Conservation (phyloP, 2,113 vertebrate genomes). For the Vimba vimba region DNA sequence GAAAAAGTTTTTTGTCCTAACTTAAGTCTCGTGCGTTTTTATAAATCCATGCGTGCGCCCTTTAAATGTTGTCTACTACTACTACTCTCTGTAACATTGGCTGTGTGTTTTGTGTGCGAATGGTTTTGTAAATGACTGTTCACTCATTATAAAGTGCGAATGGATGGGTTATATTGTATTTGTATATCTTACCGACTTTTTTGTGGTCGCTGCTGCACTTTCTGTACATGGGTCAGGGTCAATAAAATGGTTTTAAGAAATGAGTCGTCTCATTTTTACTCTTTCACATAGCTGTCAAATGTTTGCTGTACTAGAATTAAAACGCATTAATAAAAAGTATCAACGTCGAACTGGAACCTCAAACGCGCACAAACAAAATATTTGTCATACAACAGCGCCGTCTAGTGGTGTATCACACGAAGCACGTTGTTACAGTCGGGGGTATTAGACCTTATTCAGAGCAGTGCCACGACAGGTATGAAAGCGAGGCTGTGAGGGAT, state of each 20-base stretch:
- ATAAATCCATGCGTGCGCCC: neutral
- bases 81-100: neutral
- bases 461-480: too few species aligned
- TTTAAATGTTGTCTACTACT: neutral
- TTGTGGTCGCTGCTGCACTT: conserved; percentile 85
- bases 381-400: neutral
- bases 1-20: too few species aligned
- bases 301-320: neutral
- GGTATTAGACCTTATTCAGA: too few species aligned
- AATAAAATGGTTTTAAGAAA: conserved; percentile 80
- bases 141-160: neutral
- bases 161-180: neutral
- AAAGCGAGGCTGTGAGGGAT: too few species aligned
- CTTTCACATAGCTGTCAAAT: neutral
- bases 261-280: neutral
- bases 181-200: conserved; percentile 62
- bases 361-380: neutral
- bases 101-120: neutral
- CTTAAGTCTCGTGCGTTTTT: neutral
- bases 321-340: neutral
- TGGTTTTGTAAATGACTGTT: conserved; percentile 8
- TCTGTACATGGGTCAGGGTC: conserved; percentile 92
- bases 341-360: neutral
- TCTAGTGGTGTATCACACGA: neutral
- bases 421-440: too few species aligned